Conservation (phyloP, 2,797 vertebrate genomes). For the Rhinella marina region DNA sequence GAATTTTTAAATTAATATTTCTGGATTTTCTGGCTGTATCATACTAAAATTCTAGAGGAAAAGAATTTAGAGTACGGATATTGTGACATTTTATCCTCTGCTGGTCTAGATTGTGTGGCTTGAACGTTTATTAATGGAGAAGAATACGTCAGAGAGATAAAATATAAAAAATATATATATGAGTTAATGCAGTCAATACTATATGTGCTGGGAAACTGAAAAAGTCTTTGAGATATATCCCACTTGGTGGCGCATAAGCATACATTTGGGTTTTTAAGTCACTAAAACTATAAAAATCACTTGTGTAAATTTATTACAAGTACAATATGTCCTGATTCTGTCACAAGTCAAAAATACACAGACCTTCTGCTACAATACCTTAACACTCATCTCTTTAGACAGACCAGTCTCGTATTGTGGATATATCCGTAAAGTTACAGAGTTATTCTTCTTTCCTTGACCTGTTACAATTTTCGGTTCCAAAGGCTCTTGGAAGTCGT, state of each 20-base stretch:
- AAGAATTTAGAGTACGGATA: neutral
- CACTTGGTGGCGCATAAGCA: neutral
- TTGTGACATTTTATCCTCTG: no score
- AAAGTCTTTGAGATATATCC: neutral
- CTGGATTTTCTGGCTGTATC: neutral
- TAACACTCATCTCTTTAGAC: constrained; percentile 86
- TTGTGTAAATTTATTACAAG: no score
- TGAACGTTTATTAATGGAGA: no score
- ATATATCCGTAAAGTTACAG: constrained; percentile 81
- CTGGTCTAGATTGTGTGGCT: no score
- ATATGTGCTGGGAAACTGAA: neutral
- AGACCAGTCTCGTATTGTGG: constrained; percentile 88
- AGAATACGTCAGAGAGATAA: no score
- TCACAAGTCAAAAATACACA: constrained; percentile 32
- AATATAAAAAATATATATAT: no score
- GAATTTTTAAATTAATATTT: neutral
- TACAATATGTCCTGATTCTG: neutral
- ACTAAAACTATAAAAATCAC: neutral
- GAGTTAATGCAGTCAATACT: neutral
- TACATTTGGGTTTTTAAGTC: neutral
- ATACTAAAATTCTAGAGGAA: no score
- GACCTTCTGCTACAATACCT: constrained; percentile 73
- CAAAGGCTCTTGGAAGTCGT: constrained; percentile 73
- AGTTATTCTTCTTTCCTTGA: constrained; percentile 73
- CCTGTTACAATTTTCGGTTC: constrained; percentile 60